Evolutionary conservation across 2,888 invertebrate genomes (phyloP), one percentile per base, ranked within the genome.

Genomic region (Lacanobia wlatinum): DNA sequence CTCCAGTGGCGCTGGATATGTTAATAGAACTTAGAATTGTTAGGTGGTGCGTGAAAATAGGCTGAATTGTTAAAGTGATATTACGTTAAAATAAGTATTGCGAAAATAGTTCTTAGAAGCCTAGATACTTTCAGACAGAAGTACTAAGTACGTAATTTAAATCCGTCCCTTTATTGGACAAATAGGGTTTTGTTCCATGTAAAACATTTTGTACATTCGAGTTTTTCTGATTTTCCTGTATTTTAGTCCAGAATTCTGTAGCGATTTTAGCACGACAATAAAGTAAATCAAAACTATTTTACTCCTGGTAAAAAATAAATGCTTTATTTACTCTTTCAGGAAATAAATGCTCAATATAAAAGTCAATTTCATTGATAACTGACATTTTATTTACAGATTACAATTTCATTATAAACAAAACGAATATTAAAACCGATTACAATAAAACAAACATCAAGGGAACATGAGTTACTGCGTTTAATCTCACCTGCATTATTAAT

Each of bases 401-500:
- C 23, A 43, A 59, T 55, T 53, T 48, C 0, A 16, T 10, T 62
- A 28, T 23, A 50, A 63, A 70, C 28, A 61, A 58, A 59, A 58
- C 12, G 16, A 68, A 73, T 73, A 73, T 56, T 65, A 55, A 74
- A 65, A 43, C 28, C 28, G 23, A 74, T 69, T 64, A 50, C 69
- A 72, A 58, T 71, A 78, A 70, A 72, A 65, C 55, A 71, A 77
- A 66, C 70, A 71, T 50, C 79, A 62, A 56, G 53, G n/a, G 52
- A 60, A 69, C 71, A 76, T 64, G 34, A 70, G 69, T 73, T 60
- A 61, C 50, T 55, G 66, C 66, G 38, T 83, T 71, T 70, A 84
- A 82, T 78, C 70, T 63, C 69, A 64, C 61, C 63, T 75, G 80
- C 81, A 84, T 84, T 78, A 80, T 76, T 75, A 76, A 87, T 84